Conservation (phyloP, 2,113 vertebrate genomes). For the Ancistrus triradiatus region DNA sequence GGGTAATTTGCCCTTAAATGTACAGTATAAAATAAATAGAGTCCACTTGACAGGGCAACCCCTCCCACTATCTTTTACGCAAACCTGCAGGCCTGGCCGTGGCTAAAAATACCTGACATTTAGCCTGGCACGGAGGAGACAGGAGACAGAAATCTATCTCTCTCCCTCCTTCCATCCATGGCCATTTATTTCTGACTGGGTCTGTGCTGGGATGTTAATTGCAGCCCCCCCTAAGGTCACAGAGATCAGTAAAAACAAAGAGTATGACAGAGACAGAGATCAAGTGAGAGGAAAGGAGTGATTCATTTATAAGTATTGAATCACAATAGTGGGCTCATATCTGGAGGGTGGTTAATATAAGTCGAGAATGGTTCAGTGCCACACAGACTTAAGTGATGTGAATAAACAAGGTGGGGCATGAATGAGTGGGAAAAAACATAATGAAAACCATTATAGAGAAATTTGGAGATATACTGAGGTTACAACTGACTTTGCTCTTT, state of each 20-base stretch:
- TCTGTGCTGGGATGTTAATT: constrained; percentile 41
- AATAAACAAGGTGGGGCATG: too few species aligned
- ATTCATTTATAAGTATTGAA: not conserved
- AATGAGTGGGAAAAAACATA: not conserved
- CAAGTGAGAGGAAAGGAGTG: not conserved
- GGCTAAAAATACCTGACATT: constrained; percentile 44
- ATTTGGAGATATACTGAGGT: not conserved
- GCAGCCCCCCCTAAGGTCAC: constrained; percentile 23
- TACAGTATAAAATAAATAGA: too few species aligned
- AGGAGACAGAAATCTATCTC: not conserved
- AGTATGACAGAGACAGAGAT: not conserved
- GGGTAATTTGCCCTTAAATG: too few species aligned
- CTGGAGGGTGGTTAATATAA: not conserved
- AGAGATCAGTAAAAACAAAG: constrained; percentile 26
- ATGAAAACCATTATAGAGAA: not conserved
- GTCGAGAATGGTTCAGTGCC: not conserved
- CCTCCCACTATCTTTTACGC: not conserved
- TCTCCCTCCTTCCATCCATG: not conserved
- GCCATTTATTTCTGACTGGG: constrained; percentile 36
- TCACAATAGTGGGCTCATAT: not conserved
- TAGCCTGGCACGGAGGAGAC: constrained; percentile 21
- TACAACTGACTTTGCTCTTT: too few species aligned
- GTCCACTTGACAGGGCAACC: too few species aligned
- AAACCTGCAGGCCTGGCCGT: constrained; percentile 3
- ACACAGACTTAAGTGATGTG: not conserved